phyloP scores from a whole-genome alignment of 2,888 invertebrate genomes.

The Xiphydria camelus region DNA sequence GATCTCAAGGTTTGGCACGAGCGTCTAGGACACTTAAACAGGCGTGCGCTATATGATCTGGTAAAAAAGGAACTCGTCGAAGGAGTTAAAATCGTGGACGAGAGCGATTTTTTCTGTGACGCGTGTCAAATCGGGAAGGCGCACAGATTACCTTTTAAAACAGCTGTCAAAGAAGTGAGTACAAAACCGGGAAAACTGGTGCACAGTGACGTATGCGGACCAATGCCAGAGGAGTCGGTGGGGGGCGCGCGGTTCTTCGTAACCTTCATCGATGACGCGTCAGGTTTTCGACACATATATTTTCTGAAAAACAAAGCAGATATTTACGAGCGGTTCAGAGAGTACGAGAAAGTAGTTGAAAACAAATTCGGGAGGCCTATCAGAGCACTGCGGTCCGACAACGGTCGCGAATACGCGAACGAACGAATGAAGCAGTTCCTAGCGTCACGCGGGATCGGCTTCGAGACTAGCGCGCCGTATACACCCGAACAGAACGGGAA shows the following conservation, averaged over 20 bases:
- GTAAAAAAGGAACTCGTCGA: constrained; percentile 7
- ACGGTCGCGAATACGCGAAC: constrained; percentile 22
- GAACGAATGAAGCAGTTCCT: no score
- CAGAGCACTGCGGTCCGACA: constrained; percentile 19
- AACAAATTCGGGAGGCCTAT: constrained; percentile 20
- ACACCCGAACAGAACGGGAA: constrained; percentile 22
- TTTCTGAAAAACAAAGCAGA: constrained; percentile 28
- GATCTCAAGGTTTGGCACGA: constrained; percentile 14
- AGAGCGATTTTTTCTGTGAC: constrained; percentile 12
- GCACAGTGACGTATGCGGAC: constrained; percentile 17
- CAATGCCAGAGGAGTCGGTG: constrained; percentile 15
- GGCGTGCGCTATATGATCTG: constrained; percentile 8
- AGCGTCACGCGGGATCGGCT: constrained; percentile 18
- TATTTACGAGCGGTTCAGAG: constrained; percentile 24
- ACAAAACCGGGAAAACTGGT: constrained; percentile 9
- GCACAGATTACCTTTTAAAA: constrained; percentile 14
- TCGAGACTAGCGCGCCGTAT: constrained; percentile 20
- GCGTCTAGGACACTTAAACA: constrained; percentile 13
- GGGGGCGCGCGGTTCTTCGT: constrained; percentile 22
- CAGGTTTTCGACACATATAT: constrained; percentile 20
- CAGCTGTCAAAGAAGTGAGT: constrained; percentile 2
- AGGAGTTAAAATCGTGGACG: constrained; percentile 13
- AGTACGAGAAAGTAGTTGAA: constrained; percentile 15
- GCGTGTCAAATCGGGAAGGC: constrained; percentile 16
- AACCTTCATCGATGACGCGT: constrained; percentile 21